Percentiles rank a stretch among this genome's conserved stretches.
phyloP scores from a whole-genome alignment of 1,140 invertebrate genomes.

The Drosophila lacteicornis region DNA sequence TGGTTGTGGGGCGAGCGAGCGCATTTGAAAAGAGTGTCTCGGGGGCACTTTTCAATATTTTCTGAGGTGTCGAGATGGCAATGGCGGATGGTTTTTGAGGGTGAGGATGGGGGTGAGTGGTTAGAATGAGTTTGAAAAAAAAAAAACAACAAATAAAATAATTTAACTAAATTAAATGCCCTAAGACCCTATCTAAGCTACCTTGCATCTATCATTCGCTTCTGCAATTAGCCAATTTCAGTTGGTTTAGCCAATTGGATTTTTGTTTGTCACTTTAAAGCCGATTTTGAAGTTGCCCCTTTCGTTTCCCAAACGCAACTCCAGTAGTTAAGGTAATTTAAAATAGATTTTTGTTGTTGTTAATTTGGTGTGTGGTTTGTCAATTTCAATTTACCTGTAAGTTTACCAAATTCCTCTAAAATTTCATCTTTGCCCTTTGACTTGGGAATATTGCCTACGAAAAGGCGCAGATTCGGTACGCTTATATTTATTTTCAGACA shows the following conservation, averaged over 20 bases:
- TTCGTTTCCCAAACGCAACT: constrained; percentile 30
- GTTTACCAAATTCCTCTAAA: constrained; percentile 99
- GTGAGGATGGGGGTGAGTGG: constrained; percentile 43
- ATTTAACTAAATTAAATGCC: constrained; percentile 13
- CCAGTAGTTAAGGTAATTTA: constrained; percentile 58
- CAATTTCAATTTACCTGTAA: constrained; percentile 94
- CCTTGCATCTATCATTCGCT: constrained; percentile 3
- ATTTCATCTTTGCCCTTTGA: constrained; percentile 99
- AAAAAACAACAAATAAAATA: constrained; percentile 18
- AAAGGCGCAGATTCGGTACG: constrained; percentile 99
- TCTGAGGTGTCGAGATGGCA: constrained; percentile 41
- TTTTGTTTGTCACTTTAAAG: constrained; percentile 78
- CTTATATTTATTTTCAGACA: constrained; percentile 99
- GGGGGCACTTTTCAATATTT: constrained; percentile 48
- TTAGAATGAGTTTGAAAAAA: constrained; percentile 45
- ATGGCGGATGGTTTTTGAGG: constrained; percentile 46
- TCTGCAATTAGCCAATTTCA: constrained; percentile 63
- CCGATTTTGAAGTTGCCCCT: constrained; percentile 64
- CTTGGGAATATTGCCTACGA: constrained; percentile 99
- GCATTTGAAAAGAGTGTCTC: constrained; percentile 81
- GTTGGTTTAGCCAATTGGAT: constrained; percentile 77
- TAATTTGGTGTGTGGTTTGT: constrained; percentile 86
- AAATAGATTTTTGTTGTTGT: constrained; percentile 83
- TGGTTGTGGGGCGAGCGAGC: constrained; percentile 22
- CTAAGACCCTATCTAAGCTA: constrained; percentile 39